Percentiles rank a stretch among this genome's conserved stretches.
Conservation (phyloP, 2,797 vertebrate species). For the Falco novaeseelandiae region DNA sequence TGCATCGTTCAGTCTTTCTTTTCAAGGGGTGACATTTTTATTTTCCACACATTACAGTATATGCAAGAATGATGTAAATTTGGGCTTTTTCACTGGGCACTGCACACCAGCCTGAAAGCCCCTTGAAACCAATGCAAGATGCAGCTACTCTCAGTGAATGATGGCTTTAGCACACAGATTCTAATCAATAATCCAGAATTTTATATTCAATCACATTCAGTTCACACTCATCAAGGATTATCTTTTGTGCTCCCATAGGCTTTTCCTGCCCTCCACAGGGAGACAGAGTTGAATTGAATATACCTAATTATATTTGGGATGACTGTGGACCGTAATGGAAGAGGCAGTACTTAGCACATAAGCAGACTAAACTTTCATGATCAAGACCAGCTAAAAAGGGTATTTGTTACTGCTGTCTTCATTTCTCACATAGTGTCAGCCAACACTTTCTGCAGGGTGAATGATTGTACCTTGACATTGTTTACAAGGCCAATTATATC, state of each 20-base stretch:
- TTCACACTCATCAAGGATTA: constrained; percentile 68
- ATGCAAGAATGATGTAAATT: constrained; percentile 60
- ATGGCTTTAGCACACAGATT: constrained; percentile 50
- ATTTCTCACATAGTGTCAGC: neutral
- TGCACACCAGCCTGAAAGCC: constrained; percentile 34
- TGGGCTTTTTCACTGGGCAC: neutral
- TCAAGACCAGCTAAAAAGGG: neutral
- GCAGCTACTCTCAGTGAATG: constrained; percentile 43
- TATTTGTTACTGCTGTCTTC: constrained; percentile 5
- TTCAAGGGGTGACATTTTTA: constrained; percentile 70
- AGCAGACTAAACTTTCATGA: constrained; percentile 39
- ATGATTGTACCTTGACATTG: constrained; percentile 16
- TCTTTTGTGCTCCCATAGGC: constrained; percentile 67
- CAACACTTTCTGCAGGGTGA: constrained; percentile 19
- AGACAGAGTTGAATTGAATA: constrained; percentile 5
- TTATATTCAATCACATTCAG: constrained; percentile 73
- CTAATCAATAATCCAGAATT: constrained; percentile 76
- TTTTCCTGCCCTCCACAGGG: constrained; percentile 46
- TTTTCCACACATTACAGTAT: constrained; percentile 43
- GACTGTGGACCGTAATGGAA: constrained; percentile 49
- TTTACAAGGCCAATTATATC: constrained; percentile 40
- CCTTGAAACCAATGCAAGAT: constrained; percentile 55
- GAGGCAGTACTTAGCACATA: constrained; percentile 16
- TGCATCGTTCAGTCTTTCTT: constrained; percentile 35
- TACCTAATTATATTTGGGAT: constrained; percentile 22